These are phyloP conservation scores for Muscina levida DNA, from an alignment of 2,888 invertebrate species.

Conservation along the genomic window DNA sequence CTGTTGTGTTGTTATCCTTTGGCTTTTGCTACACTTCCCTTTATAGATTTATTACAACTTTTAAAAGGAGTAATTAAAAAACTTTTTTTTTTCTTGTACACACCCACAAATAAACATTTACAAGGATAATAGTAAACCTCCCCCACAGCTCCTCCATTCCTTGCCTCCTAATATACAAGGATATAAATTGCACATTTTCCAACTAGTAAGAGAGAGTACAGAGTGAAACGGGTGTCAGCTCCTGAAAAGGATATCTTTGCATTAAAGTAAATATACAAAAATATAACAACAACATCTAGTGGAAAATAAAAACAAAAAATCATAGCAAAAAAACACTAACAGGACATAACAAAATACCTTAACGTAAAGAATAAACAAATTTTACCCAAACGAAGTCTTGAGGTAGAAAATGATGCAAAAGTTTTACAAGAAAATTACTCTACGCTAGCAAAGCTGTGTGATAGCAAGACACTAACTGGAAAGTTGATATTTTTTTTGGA, in stretches of 20 bases:
- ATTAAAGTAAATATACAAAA: no score
- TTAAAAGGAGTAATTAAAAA: constrained; percentile 16
- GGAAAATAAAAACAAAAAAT: background rate
- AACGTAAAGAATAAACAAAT: background rate
- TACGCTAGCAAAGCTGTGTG: background rate
- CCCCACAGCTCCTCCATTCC: no score
- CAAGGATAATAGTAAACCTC: background rate
- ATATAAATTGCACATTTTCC: constrained; percentile 2
- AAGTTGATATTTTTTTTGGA: no score
- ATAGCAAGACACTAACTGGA: no score
- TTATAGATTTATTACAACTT: constrained; percentile 7
- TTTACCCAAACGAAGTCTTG: background rate
- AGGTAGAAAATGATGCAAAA: background rate
- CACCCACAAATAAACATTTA: background rate
- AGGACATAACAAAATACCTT: background rate
- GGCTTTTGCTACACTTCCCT: background rate
- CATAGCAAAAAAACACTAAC: background rate
- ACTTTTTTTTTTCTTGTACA: background rate
- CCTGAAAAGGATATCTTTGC: no score
- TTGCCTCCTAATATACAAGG: no score
- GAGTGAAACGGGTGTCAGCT: no score
- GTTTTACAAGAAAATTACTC: background rate
- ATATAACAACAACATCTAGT: background rate
- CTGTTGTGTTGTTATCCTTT: background rate
- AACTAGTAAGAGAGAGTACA: no score